phyloP scores from a whole-genome alignment of 2,888 invertebrate species.

The Myathropa florea region DNA sequence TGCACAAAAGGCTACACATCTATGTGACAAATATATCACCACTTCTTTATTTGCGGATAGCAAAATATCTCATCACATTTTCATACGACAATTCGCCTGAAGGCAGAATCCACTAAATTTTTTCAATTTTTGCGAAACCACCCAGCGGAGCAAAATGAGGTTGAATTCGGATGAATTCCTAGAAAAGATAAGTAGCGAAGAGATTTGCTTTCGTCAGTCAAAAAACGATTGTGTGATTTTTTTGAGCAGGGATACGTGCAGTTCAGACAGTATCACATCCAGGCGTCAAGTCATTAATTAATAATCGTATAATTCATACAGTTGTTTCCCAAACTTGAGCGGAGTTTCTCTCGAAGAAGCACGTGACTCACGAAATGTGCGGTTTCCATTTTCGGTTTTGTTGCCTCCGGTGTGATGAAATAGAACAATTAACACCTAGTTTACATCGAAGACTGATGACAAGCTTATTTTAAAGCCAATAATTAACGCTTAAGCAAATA shows the following conservation, averaged over 20 bases:
- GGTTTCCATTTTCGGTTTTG: neutral
- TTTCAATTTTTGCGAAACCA: constrained; percentile 14
- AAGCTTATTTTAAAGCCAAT: neutral
- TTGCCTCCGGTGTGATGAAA: neutral
- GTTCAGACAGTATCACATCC: neutral
- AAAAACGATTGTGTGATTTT: neutral
- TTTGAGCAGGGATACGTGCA: constrained; percentile 8
- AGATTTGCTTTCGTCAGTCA: neutral
- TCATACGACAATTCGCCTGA: neutral
- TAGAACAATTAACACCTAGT: constrained; percentile 11
- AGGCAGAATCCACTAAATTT: neutral
- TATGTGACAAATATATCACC: neutral
- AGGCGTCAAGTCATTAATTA: neutral
- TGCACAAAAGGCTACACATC: neutral
- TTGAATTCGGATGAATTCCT: neutral
- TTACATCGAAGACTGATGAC: neutral
- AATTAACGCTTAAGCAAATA: neutral
- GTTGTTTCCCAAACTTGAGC: neutral
- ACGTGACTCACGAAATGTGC: constrained; percentile 5
- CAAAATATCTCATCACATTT: neutral
- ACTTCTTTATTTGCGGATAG: neutral
- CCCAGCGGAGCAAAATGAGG: neutral
- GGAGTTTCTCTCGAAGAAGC: neutral
- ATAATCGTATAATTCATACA: neutral
- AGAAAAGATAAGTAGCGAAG: neutral